Evolutionary conservation across 2,113 vertebrate species (phyloP).

Genomic region (Cephalopholis sonnerati): DNA sequence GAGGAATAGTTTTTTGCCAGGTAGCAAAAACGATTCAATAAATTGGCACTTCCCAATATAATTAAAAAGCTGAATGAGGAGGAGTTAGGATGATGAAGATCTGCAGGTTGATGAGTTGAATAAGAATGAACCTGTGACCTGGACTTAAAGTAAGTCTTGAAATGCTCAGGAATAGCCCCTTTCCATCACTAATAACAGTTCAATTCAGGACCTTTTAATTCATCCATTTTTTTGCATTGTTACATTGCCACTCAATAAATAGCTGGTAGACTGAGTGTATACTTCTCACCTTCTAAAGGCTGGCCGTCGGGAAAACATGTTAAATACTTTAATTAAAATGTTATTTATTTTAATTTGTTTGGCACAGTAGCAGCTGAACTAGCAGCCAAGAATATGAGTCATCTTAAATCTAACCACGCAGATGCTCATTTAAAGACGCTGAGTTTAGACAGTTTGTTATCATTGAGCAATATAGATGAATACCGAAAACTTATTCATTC

Average conservation of each 20-base stretch:
- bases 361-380: background rate
- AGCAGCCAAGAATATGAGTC: constrained; percentile 3
- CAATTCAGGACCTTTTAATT: background rate
- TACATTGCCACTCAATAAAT: background rate
- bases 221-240: too few relatives aligned
- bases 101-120: too few relatives aligned
- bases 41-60: too few relatives aligned
- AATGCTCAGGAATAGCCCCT: too few relatives aligned
- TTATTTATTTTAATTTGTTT: background rate
- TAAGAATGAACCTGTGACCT: too few relatives aligned
- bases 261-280: background rate
- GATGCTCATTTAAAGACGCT: constrained; percentile 2
- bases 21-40: too few relatives aligned
- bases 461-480: background rate
- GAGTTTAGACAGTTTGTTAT: background rate
- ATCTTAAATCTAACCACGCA: background rate
- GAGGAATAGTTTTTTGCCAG: too few relatives aligned
- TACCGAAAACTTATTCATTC: background rate
- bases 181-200: too few relatives aligned
- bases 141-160: too few relatives aligned
- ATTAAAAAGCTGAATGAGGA: too few relatives aligned
- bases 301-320: background rate
- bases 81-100: too few relatives aligned
- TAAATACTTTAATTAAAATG: background rate
- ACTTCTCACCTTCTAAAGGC: background rate